Base-by-base conservation (phyloP, 2,888 invertebrate species). In the Petrophora chlorosata region DNA sequence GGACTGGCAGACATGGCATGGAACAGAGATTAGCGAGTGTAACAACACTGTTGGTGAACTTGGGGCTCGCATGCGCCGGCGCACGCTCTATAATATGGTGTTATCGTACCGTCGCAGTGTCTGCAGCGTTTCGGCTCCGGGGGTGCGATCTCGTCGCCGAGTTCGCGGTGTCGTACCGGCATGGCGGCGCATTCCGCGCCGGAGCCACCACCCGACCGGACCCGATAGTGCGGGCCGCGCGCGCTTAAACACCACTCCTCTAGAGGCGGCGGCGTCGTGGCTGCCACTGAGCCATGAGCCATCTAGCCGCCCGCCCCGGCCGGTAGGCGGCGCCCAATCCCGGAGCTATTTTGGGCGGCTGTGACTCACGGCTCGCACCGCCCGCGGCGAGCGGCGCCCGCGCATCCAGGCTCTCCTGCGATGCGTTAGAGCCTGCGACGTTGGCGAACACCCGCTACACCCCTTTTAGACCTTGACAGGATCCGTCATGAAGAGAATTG, bases 101-200 rank as follows among this genome's bases (percentile, higher is more conserved):
- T 56, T 41, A 60, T 69, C 79, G 77, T 94, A 96, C 96, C 96
- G 95, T 96, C 95, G 94, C 96, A 96, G 92, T 95, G 95, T 92
- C 94, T 95, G 95, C 96, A 96, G 94, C 96, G 95, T 92, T 96
- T 96, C 91, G 95, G 95, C 93, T 95, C 94, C 92, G 95, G 95
- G 75, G 87, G 82, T 77, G 89, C 89, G 86, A 87, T 81, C 79
- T 89, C 89, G 81, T 90, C 90, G 85, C 90, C 87, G 85, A 86
- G 86, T 81, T 88, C 88, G 87, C 90, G 90, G 76, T 90, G 89
- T 85, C 90, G 88, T 83, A 91, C 91, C 86, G 91, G 91, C 91
- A 90, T 91, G 90, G 90, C 90, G 84, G 88, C 89, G 87, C 88
- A 88, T 88, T 85, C 85, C 89, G 89, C 89, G 89, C 89, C 89